Evolutionary conservation across 1,140 invertebrate species (phyloP).

Genomic region (Scaptomyza hsui): DNA sequence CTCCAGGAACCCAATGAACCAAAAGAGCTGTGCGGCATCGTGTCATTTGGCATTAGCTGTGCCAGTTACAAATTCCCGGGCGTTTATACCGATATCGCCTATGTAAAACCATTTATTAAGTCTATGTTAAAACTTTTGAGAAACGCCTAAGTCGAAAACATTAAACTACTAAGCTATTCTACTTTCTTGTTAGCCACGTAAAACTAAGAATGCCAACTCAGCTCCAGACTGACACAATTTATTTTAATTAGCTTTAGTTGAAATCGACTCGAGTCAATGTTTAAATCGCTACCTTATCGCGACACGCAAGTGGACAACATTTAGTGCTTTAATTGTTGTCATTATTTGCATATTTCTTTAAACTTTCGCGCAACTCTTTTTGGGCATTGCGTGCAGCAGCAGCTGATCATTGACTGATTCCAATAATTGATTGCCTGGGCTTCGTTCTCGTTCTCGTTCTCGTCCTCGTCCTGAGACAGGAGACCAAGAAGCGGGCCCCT

Average conservation of each 20-base stretch:
- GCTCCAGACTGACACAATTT: constrained; percentile 1
- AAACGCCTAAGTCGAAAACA: too few species aligned
- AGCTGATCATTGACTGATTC: constrained; percentile 77
- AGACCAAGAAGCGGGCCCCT: constrained; percentile 23
- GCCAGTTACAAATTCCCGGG: constrained; percentile 60
- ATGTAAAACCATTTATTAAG: constrained; percentile 69
- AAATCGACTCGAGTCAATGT: not conserved
- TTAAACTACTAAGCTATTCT: too few species aligned
- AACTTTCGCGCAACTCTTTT: constrained; percentile 48
- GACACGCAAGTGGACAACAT: constrained; percentile 25
- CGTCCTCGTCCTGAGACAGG: constrained; percentile 20
- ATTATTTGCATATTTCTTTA: constrained; percentile 59
- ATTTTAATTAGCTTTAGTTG: constrained; percentile 3
- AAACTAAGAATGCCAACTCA: too few species aligned
- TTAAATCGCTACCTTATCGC: not conserved
- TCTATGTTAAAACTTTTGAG: too few species aligned
- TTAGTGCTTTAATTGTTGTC: constrained; percentile 59
- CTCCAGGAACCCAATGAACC: not conserved
- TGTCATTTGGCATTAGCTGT: constrained; percentile 71
- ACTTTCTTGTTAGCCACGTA: too few species aligned
- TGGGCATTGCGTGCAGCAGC: constrained; percentile 58
- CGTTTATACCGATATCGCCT: constrained; percentile 65
- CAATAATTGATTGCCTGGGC: constrained; percentile 66
- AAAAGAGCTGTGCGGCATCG: constrained; percentile 60
- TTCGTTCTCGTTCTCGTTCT: not conserved